phyloP scores from a whole-genome alignment of 2,113 vertebrate genomes.

The Montifringilla adamsi region DNA sequence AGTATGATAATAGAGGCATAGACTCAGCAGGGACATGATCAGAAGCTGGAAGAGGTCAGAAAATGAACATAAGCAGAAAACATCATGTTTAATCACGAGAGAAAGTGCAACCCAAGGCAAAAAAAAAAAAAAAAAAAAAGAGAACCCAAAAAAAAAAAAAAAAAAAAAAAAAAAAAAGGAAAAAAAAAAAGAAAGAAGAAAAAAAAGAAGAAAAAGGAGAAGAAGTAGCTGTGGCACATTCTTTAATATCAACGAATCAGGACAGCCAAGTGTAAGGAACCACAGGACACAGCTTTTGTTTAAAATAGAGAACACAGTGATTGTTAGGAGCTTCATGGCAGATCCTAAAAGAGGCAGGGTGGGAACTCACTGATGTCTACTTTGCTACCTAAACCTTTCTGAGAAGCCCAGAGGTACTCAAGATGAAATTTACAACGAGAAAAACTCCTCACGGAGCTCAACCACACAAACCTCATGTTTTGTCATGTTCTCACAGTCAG shows the following conservation, averaged over 20 bases:
- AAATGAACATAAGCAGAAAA: conserved; percentile 50
- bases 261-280: neutral
- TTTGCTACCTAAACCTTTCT: neutral
- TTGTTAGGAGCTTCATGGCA: neutral
- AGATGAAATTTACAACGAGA: neutral
- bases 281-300: neutral
- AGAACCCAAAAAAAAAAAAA: neutral
- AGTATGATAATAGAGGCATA: conserved; percentile 51
- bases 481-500: neutral
- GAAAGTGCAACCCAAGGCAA: conserved; percentile 15
- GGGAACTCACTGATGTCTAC: neutral
- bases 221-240: neutral
- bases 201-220: neutral
- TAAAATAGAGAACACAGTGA: neutral
- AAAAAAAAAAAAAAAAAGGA: neutral
- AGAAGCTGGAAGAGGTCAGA: conserved; percentile 40
- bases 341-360: neutral
- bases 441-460: neutral
- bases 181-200: neutral
- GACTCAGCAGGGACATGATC: conserved; percentile 42
- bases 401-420: neutral
- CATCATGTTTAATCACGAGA: conserved; percentile 30
- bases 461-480: neutral
- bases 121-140: neutral
- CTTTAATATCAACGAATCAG: neutral